A percentile compares a stretch with the other conserved stretches of the same genome.
Conservation (phyloP, 2,888 invertebrate genomes). For the Stramonita haemastoma region DNA sequence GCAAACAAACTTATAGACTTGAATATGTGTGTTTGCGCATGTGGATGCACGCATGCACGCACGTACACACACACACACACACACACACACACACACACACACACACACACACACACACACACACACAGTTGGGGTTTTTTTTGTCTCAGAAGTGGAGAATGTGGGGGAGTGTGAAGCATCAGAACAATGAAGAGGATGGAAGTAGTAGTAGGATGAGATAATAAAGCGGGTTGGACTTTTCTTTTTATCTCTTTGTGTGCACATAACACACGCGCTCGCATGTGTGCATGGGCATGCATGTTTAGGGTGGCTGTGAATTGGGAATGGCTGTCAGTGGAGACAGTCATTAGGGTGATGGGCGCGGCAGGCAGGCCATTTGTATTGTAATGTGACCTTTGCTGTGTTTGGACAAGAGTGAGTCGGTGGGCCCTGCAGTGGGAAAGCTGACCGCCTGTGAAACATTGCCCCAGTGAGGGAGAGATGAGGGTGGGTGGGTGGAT, state of each 20-base stretch:
- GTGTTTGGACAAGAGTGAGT: background rate
- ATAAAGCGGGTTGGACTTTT: background rate
- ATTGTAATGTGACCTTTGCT: slow-evolving; percentile 11
- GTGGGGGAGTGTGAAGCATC: too few relatives aligned
- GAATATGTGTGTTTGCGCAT: too few relatives aligned
- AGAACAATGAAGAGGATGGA: too few relatives aligned
- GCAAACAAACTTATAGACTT: too few relatives aligned
- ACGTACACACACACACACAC: too few relatives aligned
- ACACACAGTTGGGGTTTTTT: too few relatives aligned
- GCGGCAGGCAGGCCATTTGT: background rate
- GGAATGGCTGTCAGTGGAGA: background rate
- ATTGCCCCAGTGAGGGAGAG: background rate
- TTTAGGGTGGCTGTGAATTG: background rate
- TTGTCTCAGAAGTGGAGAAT: too few relatives aligned
- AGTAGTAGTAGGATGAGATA: too few relatives aligned
- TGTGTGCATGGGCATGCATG: background rate
- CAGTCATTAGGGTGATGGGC: slow-evolving; percentile 13
- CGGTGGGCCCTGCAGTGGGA: too few relatives aligned
- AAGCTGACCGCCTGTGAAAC: background rate
- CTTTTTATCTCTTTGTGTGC: background rate
- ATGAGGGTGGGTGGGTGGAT: background rate
- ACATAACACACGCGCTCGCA: background rate
- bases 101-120: too few relatives aligned
- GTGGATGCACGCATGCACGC: too few relatives aligned
- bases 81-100: too few relatives aligned